phyloP scores from a whole-genome alignment of 2,113 vertebrate species.

The Crypturellus undulatus region DNA sequence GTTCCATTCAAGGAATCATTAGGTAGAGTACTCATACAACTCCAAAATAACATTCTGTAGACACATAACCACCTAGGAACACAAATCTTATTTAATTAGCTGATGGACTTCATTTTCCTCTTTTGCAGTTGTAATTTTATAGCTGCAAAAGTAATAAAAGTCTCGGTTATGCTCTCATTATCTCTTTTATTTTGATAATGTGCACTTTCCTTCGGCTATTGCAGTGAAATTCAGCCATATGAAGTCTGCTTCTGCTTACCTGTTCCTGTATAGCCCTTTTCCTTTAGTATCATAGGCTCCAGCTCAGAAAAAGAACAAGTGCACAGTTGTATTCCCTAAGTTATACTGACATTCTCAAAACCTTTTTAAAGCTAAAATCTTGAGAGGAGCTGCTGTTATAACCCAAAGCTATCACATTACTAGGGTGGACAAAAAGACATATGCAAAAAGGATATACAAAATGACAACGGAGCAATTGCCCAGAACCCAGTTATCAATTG shows the following conservation, averaged over 20 bases:
- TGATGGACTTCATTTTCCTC: background rate
- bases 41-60: background rate
- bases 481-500: background rate
- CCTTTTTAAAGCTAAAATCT: constrained; percentile 2
- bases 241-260: background rate
- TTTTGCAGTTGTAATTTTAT: constrained; percentile 21
- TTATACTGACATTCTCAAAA: background rate
- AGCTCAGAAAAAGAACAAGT: background rate
- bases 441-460: background rate
- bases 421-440: background rate
- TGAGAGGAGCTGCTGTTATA: constrained; percentile 4
- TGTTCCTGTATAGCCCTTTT: background rate
- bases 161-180: background rate
- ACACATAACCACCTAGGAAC: background rate
- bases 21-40: too few relatives aligned
- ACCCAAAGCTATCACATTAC: constrained; percentile 22
- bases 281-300: background rate
- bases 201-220: constrained; percentile 3
- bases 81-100: constrained; percentile 19
- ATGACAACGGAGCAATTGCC: constrained; percentile 1
- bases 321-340: background rate
- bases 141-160: background rate
- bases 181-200: constrained; percentile 25
- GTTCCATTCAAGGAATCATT: background rate
- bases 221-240: background rate